Base-by-base conservation (phyloP, 1,140 invertebrate species). In the Cryptotermes secundus region DNA sequence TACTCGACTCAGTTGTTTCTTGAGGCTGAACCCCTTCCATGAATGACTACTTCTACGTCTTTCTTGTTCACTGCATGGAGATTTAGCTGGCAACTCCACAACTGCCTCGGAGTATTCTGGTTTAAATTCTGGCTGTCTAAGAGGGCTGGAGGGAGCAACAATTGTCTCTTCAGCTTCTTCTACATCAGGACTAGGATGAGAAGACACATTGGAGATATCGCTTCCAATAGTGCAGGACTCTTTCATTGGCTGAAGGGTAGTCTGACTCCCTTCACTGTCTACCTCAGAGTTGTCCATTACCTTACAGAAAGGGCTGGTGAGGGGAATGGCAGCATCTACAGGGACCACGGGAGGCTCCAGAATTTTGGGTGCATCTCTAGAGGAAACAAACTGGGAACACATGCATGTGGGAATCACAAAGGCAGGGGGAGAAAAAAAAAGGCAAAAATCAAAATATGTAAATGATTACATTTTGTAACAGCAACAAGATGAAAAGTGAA, bases 1-100 rank as follows among this genome's bases (percentile, higher is more conserved):
- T 87, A 95, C 95, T 89, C 93, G 95, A 85, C 94, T 95, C 86
- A 96, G 91, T 89, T 95, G 95, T 88, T 95, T 93, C 89, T 96
- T 96, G 79, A 96, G 91, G 88, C 93, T 95, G 89, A 96, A 95
- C 84, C 92, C 92, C 88, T 91, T 89, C 89, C 89, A 90, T 22
- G 88, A 87, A 35, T 86, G 85, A 82, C 88, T 88, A 24, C 86
- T 80, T n/a, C 84, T 84, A 34, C 86, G 83, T 72, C 59, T 72
- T 49, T 3, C 45, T n/a, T 72, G 59, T 6, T 31, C 59, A 36
- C 65, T 26, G 10, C n/a, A 53, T 34, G 81, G 42, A 31, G 82
- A 34, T 35, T 83, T 85, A 38, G 38, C 80, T 53, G 84, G 84
- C 6, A 82, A 65, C 36, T 82, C 81, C 14, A n/a, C 31, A 31